These are phyloP conservation scores for Synanthedon myopaeformis DNA, from an alignment of 2,888 invertebrate species.

Conservation along the genomic window DNA sequence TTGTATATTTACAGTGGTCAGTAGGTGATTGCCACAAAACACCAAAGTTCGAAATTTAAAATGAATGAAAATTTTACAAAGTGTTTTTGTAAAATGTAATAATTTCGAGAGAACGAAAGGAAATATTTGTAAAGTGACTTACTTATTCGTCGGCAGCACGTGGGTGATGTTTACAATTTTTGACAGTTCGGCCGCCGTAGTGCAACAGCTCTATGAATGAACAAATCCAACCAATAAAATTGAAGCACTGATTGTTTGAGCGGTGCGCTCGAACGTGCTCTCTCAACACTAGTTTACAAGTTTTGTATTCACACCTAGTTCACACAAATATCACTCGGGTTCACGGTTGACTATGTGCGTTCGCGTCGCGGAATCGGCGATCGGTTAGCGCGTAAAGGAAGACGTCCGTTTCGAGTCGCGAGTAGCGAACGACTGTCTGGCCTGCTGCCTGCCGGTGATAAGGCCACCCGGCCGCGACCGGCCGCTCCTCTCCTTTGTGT, in stretches of 20 bases:
- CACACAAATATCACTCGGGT: conserved; percentile 21
- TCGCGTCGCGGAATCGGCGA: conserved; percentile 16
- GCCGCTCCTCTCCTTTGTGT: conserved; percentile 67
- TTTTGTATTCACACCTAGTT: conserved; percentile 21
- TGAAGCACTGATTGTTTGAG: conserved; percentile 25
- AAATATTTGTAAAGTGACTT: conserved; percentile 23
- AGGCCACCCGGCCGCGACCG: conserved; percentile 60
- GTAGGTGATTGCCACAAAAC: too few relatives aligned
- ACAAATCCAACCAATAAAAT: conserved; percentile 31
- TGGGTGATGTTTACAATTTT: conserved; percentile 60
- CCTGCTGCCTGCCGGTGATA: conserved; percentile 51
- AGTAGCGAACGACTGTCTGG: conserved; percentile 29
- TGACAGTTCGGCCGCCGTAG: conserved; percentile 43
- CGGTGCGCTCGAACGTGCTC: conserved; percentile 25
- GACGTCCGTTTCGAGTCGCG: conserved; percentile 53
- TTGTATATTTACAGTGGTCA: too few relatives aligned
- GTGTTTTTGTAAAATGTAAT: too few relatives aligned
- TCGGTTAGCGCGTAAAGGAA: conserved; percentile 9
- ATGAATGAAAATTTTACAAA: too few relatives aligned
- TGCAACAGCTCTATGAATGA: conserved; percentile 29
- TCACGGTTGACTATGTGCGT: conserved; percentile 3
- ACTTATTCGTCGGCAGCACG: conserved; percentile 56
- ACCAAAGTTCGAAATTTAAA: too few relatives aligned
- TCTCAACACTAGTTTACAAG: too few relatives aligned
- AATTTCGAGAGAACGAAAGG: too few relatives aligned